Evolutionary conservation across 2,797 vertebrate species (phyloP).

Genomic region (Notoglanidium macrostoma): DNA sequence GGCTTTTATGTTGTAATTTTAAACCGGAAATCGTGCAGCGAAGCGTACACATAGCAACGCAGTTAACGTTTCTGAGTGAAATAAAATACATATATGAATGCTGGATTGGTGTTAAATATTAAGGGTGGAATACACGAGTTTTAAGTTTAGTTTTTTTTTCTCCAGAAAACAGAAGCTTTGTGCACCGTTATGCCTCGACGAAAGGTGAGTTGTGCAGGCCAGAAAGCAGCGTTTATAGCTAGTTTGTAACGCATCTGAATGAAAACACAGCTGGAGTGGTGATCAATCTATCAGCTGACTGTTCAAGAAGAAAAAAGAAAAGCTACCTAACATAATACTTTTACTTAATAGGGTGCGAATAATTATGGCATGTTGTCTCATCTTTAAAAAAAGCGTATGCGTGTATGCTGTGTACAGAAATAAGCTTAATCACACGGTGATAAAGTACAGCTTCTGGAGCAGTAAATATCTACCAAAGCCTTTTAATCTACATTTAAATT

Average conservation of each 20-base stretch:
- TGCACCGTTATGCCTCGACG: slow-evolving; percentile 27
- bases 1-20: slow-evolving; percentile 12
- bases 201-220: slow-evolving; percentile 20
- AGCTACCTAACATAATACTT: too few relatives aligned
- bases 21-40: slow-evolving; percentile 19
- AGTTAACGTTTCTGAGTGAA: background rate
- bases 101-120: background rate
- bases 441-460: background rate
- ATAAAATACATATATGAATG: background rate
- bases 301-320: background rate
- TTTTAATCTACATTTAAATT: too few relatives aligned
- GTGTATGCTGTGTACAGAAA: background rate
- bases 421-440: background rate
- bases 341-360: background rate
- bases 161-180: background rate
- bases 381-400: background rate
- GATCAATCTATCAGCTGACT: background rate
- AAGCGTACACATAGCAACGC: slow-evolving; percentile 28
- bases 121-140: background rate
- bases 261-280: background rate
- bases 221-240: background rate
- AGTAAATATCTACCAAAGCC: too few relatives aligned
- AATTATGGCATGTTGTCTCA: background rate
- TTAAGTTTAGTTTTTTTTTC: background rate
- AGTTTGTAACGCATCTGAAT: background rate